These are phyloP conservation scores for Sarcoramphus papa DNA, from an alignment of 2,797 vertebrate species.

Conservation along the genomic window DNA sequence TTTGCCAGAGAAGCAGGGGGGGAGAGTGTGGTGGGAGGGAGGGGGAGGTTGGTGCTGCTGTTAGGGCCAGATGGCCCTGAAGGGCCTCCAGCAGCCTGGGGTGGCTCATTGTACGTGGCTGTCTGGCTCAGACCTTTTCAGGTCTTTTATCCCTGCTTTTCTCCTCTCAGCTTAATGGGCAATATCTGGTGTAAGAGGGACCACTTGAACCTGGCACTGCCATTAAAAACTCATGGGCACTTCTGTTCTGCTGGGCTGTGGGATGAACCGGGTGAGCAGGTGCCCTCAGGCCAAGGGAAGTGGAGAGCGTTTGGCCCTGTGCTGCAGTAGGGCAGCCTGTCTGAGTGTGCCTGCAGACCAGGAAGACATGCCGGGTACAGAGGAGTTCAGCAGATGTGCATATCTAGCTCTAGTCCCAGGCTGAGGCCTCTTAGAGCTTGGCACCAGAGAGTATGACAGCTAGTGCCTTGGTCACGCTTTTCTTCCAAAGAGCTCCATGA, in stretches of 20 bases:
- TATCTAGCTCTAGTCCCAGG: not conserved
- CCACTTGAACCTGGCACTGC: not conserved
- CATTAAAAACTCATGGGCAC: not conserved
- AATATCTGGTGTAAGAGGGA: not conserved
- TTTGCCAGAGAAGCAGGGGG: not conserved
- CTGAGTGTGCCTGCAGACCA: not conserved
- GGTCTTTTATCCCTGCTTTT: not conserved
- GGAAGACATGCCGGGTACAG: not conserved
- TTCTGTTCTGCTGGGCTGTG: not conserved
- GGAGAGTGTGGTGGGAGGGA: not conserved
- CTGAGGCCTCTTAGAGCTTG: not conserved
- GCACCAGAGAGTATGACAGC: not conserved
- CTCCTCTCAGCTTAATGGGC: not conserved
- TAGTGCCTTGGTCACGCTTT: not conserved
- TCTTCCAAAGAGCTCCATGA: not conserved
- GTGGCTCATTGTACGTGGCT: not conserved
- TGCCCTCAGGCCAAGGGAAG: not conserved
- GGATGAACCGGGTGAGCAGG: not conserved
- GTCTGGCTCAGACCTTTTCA: not conserved
- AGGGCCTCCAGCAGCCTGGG: not conserved
- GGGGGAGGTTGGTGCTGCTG: not conserved
- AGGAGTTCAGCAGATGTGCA: not conserved
- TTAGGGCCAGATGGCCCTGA: conserved; percentile 19
- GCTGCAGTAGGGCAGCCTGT: not conserved
- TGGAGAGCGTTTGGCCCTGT: not conserved